Evolutionary conservation across 1,140 invertebrate genomes (phyloP), one percentile per base, ranked within the genome.

Genomic region (Ceratina japonica): DNA sequence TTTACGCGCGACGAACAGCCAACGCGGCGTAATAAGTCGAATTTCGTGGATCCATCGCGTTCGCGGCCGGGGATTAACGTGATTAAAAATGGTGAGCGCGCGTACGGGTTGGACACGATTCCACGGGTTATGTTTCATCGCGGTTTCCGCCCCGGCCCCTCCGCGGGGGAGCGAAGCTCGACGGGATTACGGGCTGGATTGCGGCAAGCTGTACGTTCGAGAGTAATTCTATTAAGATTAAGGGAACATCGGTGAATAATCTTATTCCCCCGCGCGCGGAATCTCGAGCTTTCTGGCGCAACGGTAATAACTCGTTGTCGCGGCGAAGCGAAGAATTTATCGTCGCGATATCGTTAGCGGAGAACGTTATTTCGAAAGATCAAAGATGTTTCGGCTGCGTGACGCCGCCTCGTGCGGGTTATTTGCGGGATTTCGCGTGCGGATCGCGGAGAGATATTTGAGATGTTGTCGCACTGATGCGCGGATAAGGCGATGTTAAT

Each of bases 181-280:
- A 18, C 5, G 20, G 70, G 54, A 73, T 84, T 79, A 77, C 68
- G 52, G 49, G 15, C 12, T 18, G 82, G 49, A 56, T 78, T 31
- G 62, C 15, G 51, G 51, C 27, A 62, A 68, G 27, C 70, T 77
- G 79, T 76, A 68, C 59, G 73, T 79, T 79, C 75, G 54, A 66
- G 71, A 65, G 66, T 73, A 75, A 86, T 86, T 86, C 75, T 76
- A 73, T 78, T 58, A 58, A 78, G 66, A 86, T 75, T 69, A 73
- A 82, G 78, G 59, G 74, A 63, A 68, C 62, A 79, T 79, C 82
- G 68, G 54, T 37, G 59, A 74, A 81, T 81, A 56, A 37, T 62
- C 70, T 69, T 62, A 65, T 63, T 31, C 31, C 31, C 24, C 52
- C 27, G 27, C 27, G 59, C n/a, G 68, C 18, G 27, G 73, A 10